phyloP scores from a whole-genome alignment of 2,797 vertebrate genomes.

The Sebastes minor region DNA sequence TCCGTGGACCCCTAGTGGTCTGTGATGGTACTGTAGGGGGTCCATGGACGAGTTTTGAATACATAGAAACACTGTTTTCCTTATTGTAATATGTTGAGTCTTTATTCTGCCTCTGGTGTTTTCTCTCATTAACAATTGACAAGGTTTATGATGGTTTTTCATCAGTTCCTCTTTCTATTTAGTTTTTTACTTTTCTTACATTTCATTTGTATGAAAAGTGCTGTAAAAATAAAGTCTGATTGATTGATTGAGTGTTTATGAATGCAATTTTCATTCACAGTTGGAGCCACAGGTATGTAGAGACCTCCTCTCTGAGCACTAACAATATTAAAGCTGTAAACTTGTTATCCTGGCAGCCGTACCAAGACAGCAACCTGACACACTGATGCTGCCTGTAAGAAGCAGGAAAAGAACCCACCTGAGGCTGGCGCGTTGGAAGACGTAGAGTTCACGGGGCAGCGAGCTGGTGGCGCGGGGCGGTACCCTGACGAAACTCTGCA shows the following conservation, averaged over 20 bases:
- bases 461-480: conserved; percentile 68
- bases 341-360: not conserved
- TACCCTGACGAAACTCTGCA: conserved; percentile 85
- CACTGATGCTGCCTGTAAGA: not conserved
- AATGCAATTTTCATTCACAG: not conserved
- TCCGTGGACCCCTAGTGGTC: too few relatives aligned
- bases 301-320: not conserved
- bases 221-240: too few relatives aligned
- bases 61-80: too few relatives aligned
- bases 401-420: conserved; percentile 72
- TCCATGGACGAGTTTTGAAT: too few relatives aligned
- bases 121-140: too few relatives aligned
- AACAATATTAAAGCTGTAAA: not conserved
- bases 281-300: not conserved
- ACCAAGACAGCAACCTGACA: not conserved
- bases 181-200: too few relatives aligned
- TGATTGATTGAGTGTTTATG: not conserved
- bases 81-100: too few relatives aligned
- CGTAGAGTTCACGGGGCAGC: conserved; percentile 83
- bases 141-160: too few relatives aligned
- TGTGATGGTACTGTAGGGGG: too few relatives aligned
- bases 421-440: conserved; percentile 83
- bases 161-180: too few relatives aligned
- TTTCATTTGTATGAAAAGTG: too few relatives aligned
- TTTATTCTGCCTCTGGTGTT: too few relatives aligned